A percentile compares a stretch with the other conserved stretches of the same genome.
These are phyloP conservation scores for Ennomos fuscantarius DNA, from an alignment of 2,888 invertebrate species.

Conservation along the genomic window DNA sequence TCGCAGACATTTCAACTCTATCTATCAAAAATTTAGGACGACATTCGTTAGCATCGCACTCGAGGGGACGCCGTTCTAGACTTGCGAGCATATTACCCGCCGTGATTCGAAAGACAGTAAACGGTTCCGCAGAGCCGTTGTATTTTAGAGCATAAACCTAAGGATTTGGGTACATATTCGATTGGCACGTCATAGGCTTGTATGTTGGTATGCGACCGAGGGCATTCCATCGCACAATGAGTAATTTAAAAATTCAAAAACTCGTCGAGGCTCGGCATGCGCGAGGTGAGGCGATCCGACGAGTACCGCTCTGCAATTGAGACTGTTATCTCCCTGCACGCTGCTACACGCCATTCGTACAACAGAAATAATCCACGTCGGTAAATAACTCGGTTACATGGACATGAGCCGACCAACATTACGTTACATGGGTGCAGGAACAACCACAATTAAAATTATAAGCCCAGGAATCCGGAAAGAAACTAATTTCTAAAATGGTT, in stretches of 20 bases:
- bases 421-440: slow-evolving; percentile 44
- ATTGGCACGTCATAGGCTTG: slow-evolving; percentile 52
- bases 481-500: slow-evolving; percentile 40
- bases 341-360: slow-evolving; percentile 55
- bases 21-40: slow-evolving; percentile 79
- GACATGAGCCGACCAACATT: slow-evolving; percentile 51
- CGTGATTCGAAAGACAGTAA: slow-evolving; percentile 55
- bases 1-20: slow-evolving; percentile 75
- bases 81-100: slow-evolving; percentile 62
- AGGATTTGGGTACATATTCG: slow-evolving; percentile 71
- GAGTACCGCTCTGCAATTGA: slow-evolving; percentile 79
- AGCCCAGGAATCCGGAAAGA: slow-evolving; percentile 48
- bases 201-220: slow-evolving; percentile 63
- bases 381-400: slow-evolving; percentile 67
- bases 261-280: slow-evolving; percentile 78
- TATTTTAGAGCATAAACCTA: slow-evolving; percentile 66
- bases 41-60: slow-evolving; percentile 79
- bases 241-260: slow-evolving; percentile 86
- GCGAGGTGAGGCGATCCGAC: slow-evolving; percentile 76
- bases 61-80: slow-evolving; percentile 75
- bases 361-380: slow-evolving; percentile 55
- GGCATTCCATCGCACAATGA: slow-evolving; percentile 84
- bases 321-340: slow-evolving; percentile 77
- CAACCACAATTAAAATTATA: slow-evolving; percentile 56
- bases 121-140: slow-evolving; percentile 42